phyloP scores from a whole-genome alignment of 1,140 invertebrate genomes.

The Saccostrea glomerata region DNA sequence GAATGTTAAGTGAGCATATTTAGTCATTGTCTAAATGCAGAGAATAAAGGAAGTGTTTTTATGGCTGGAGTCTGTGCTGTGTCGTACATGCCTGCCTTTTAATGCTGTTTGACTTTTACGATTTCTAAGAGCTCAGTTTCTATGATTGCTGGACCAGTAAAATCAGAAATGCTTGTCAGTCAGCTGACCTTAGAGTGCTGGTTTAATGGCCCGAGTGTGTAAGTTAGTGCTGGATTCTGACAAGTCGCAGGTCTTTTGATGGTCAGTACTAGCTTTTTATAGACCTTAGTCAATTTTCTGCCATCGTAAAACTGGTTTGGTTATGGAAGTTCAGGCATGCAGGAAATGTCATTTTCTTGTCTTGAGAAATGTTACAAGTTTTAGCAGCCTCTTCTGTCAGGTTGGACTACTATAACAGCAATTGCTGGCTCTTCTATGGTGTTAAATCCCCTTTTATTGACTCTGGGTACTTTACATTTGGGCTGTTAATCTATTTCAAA shows the following conservation, averaged over 20 bases:
- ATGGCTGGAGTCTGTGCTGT: neutral
- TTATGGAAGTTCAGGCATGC: constrained; percentile 1
- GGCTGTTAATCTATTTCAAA: constrained; percentile 5
- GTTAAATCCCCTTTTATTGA: neutral
- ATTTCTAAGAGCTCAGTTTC: neutral
- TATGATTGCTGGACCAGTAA: neutral
- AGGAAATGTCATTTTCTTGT: constrained; percentile 30
- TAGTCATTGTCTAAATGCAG: neutral
- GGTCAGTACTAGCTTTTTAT: constrained; percentile 29
- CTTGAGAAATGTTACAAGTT: neutral
- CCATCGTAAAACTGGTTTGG: neutral
- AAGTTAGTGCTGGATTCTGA: neutral
- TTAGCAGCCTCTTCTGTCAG: neutral
- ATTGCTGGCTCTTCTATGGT: neutral
- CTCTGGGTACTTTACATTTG: neutral
- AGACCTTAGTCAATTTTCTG: constrained; percentile 22
- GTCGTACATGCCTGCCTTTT: neutral
- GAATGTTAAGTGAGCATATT: neutral
- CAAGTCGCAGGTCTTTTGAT: neutral
- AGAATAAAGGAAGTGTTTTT: neutral
- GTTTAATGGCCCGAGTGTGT: neutral
- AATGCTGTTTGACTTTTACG: neutral
- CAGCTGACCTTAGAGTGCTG: neutral
- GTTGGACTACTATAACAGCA: neutral
- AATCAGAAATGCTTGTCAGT: neutral